Evolutionary conservation across 2,797 vertebrate genomes (phyloP).

Genomic region (Gadopsis bispinosus): DNA sequence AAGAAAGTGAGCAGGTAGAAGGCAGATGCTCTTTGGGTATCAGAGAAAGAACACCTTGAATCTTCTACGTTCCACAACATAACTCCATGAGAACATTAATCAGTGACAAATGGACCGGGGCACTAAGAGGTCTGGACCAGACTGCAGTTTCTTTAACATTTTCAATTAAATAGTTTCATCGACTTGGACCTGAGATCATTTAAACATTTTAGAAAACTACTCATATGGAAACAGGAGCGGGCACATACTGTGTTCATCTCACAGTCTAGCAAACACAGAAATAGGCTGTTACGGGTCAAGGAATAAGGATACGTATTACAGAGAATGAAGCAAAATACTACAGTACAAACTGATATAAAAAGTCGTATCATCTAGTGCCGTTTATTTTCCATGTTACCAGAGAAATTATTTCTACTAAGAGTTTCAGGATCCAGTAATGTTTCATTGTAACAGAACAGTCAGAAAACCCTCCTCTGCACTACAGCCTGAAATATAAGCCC

Average conservation of each 20-base stretch:
- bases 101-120: constrained; percentile 10
- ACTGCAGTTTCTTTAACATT: constrained; percentile 1
- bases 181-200: constrained; percentile 1
- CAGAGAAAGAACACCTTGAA: background rate
- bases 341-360: background rate
- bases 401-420: background rate
- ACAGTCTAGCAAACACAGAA: constrained; percentile 4
- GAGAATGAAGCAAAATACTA: background rate
- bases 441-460: too few relatives aligned
- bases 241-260: background rate
- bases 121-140: background rate
- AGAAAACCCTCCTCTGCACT: too few relatives aligned
- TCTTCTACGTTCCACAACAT: constrained; percentile 2
- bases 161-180: constrained; percentile 10
- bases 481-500: too few relatives aligned
- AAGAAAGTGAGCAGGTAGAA: constrained; percentile 5
- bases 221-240: background rate
- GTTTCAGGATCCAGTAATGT: too few relatives aligned
- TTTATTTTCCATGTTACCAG: background rate
- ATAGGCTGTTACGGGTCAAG: constrained; percentile 11
- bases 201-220: background rate
- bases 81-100: constrained; percentile 14
- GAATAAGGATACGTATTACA: background rate
- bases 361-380: background rate
- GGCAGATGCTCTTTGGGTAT: background rate